Evolutionary conservation across 2,797 vertebrate species (phyloP).

Genomic region (Anolis apletophallus): DNA sequence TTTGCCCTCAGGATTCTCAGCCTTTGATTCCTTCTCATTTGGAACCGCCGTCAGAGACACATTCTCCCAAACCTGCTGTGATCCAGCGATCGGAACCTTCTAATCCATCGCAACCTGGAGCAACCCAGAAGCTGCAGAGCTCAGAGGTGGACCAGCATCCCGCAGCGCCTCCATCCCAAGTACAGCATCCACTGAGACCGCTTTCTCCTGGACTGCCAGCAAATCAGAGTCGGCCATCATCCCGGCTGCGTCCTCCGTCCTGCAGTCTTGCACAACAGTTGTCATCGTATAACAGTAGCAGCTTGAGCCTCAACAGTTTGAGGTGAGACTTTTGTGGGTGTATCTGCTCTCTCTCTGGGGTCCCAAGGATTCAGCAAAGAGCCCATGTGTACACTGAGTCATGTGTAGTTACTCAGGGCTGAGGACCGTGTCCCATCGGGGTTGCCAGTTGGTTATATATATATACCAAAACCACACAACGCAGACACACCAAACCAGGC

Average conservation of each 20-base stretch:
- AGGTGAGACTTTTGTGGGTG: conserved; percentile 77
- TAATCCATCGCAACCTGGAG: conserved; percentile 61
- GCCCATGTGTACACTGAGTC: too few relatives aligned
- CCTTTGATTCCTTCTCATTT: conserved; percentile 72
- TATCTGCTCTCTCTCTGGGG: too few relatives aligned
- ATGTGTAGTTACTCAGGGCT: too few relatives aligned
- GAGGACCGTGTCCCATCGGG: too few relatives aligned
- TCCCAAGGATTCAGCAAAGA: too few relatives aligned
- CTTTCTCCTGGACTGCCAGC: conserved; percentile 81
- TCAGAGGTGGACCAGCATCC: conserved; percentile 68
- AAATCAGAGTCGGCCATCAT: conserved; percentile 74
- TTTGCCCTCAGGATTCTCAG: conserved; percentile 71
- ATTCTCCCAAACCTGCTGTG: conserved; percentile 69
- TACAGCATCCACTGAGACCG: conserved; percentile 72
- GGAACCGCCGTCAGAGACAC: conserved; percentile 65
- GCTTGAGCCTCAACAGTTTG: conserved; percentile 91
- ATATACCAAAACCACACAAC: too few relatives aligned
- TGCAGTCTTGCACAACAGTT: conserved; percentile 86
- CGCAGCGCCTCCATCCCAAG: conserved; percentile 73
- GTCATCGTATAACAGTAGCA: conserved; percentile 90
- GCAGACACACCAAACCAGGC: too few relatives aligned
- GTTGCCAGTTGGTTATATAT: too few relatives aligned
- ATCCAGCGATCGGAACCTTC: conserved; percentile 58
- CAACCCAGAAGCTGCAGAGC: conserved; percentile 76
- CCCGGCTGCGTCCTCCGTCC: conserved; percentile 81